These are phyloP conservation scores for Anadara kagoshimensis DNA, from an alignment of 1,140 invertebrate genomes.

Conservation along the genomic window DNA sequence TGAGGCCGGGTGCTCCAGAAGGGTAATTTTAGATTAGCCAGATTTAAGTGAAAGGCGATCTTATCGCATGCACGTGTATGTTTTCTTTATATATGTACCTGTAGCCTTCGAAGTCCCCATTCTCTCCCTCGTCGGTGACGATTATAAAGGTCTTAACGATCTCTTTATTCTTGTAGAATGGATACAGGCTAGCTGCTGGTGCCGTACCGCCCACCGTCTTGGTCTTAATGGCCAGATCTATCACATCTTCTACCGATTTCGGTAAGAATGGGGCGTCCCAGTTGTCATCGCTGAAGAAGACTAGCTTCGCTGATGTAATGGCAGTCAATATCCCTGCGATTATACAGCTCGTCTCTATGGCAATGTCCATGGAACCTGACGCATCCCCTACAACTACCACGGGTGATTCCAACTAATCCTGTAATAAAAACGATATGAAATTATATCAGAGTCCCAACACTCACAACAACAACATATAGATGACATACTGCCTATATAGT, in stretches of 20 bases:
- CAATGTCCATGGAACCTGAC: conserved; percentile 69
- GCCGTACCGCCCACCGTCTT: conserved; percentile 61
- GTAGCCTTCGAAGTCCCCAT: conserved; percentile 22
- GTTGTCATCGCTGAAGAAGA: conserved; percentile 67
- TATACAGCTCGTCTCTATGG: conserved; percentile 69
- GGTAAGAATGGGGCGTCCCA: conserved; percentile 58
- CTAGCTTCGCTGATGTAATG: conserved; percentile 65
- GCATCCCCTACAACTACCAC: conserved; percentile 70
- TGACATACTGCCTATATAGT: conserved; percentile 21
- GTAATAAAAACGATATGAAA: neutral
- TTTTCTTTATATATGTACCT: neutral
- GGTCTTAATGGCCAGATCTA: conserved; percentile 60
- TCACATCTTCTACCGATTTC: conserved; percentile 60
- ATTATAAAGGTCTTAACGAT: conserved; percentile 71
- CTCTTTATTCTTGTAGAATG: conserved; percentile 67
- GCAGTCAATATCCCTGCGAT: conserved; percentile 68
- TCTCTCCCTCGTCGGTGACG: conserved; percentile 73
- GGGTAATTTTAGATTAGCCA: neutral
- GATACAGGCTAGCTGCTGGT: conserved; percentile 65
- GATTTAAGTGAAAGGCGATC: neutral
- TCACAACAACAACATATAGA: too few species aligned
- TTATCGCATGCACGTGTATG: neutral
- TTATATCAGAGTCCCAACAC: neutral
- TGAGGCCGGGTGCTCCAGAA: too few species aligned
- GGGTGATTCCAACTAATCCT: conserved; percentile 64